Evolutionary conservation across 2,888 invertebrate genomes (phyloP), one percentile per base, ranked within the genome.

Genomic region (Macrosoma leucophasiata): DNA sequence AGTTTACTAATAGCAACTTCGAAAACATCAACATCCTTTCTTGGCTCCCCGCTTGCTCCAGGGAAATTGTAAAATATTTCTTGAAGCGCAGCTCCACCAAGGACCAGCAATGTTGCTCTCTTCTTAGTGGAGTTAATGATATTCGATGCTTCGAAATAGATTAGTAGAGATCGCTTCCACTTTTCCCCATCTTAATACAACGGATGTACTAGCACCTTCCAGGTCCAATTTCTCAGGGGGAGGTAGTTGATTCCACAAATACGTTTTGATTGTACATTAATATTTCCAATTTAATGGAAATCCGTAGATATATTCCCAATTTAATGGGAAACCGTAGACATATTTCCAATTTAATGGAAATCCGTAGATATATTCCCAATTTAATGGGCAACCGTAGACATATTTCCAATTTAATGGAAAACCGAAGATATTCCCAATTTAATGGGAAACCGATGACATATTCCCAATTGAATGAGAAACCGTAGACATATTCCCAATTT

Each of bases 41-140:
- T 11, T 7, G 26, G 12, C 27, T 15, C 23, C n/a, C 26, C 36
- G 28, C 13, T 36, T 17, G 44, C 52, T 5, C 42, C 44, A 2
- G 55, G 55, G 13, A 53, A 24, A 33, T 53, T 58, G 25, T 47
- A 52, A 41, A 34, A 52, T 19, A 57, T 50, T 29, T 56, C 55
- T 38, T 57, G 58, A 1, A 57, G 36, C 6, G 29, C 34, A 10
- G 18, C 10, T 11, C 55, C 55, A 0, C 52, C 55, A 4, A 50
- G 23, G 6, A 42, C 38, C 13, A 57, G 26, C 8, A 55, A 29
- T 10, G 36, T 46, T 14, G 56, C 57, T 35, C 47, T 36, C 13
- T 46, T 46, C 22, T 39, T 46, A 8, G 8, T 19, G 1, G 36
- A 14, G 1, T 8, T 20, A 3, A 7, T 25, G 6, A 46, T 37